A percentile compares a stretch with the other conserved stretches of the same genome.
Evolutionary conservation across 1,140 invertebrate species (phyloP).

Genomic region (Magallana angulata): DNA sequence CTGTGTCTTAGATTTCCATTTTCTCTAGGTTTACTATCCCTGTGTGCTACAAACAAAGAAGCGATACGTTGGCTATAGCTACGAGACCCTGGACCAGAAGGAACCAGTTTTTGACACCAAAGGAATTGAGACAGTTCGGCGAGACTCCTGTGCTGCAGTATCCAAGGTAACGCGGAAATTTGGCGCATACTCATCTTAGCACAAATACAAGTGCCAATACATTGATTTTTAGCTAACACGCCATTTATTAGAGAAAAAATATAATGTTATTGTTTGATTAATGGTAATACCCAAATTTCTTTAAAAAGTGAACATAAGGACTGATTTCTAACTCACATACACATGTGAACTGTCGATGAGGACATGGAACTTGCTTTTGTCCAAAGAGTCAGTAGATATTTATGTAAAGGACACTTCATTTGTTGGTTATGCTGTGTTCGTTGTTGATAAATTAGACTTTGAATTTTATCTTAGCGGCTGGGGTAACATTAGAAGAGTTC

Average conservation of each 20-base stretch:
- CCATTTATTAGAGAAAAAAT: no score
- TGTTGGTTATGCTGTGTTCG: not conserved
- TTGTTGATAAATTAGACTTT: not conserved
- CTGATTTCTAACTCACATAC: no score
- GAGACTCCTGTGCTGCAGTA: conserved; percentile 96
- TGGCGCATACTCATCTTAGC: no score
- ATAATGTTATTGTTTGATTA: no score
- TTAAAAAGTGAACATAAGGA: no score
- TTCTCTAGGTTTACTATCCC: conserved; percentile 81
- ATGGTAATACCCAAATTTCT: no score
- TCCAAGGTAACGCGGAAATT: conserved; percentile 85
- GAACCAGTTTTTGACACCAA: conserved; percentile 96
- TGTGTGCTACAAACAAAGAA: conserved; percentile 94
- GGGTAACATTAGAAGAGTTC: conserved; percentile 2
- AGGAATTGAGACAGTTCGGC: conserved; percentile 98
- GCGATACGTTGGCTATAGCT: conserved; percentile 98
- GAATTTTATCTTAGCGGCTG: not conserved
- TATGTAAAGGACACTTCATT: not conserved
- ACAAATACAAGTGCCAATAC: no score
- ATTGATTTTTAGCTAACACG: no score
- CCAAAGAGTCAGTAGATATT: no score
- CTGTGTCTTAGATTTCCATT: not conserved
- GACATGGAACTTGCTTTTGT: no score
- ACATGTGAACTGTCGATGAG: no score
- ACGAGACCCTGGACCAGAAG: conserved; percentile 91